These are phyloP conservation scores for Dione vanillae DNA, from an alignment of 2,888 invertebrate genomes.

Conservation along the genomic window DNA sequence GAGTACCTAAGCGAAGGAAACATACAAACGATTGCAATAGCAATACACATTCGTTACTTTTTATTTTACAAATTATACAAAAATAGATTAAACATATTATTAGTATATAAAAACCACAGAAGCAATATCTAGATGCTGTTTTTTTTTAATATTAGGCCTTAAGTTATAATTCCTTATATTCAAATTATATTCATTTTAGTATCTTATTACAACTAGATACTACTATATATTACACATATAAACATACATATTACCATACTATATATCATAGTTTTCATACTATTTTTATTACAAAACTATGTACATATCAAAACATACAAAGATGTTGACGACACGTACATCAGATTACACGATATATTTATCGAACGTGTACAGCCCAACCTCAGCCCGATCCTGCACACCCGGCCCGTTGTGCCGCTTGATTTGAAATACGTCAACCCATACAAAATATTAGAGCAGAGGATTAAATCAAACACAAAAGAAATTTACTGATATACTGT, in stretches of 20 bases:
- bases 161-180: background rate
- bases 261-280: too few species aligned
- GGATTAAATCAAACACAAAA: slow-evolving; percentile 31
- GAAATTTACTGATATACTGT: slow-evolving; percentile 10
- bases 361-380: background rate
- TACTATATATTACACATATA: too few species aligned
- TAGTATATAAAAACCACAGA: background rate
- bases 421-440: slow-evolving; percentile 34
- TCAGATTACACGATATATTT: background rate
- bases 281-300: too few species aligned
- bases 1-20: slow-evolving; percentile 46
- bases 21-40: slow-evolving; percentile 22
- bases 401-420: slow-evolving; percentile 41
- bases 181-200: background rate
- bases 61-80: background rate
- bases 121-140: too few species aligned
- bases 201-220: background rate
- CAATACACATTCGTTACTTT: slow-evolving; percentile 11
- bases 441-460: slow-evolving; percentile 40
- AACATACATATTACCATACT: too few species aligned
- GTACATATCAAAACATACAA: background rate
- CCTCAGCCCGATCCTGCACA: slow-evolving; percentile 17
- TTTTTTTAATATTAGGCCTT: too few species aligned
- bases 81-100: background rate
- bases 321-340: background rate